Evolutionary conservation across 2,113 vertebrate genomes (phyloP), one percentile per base, ranked within the genome.

Genomic region (Proteles cristata): DNA sequence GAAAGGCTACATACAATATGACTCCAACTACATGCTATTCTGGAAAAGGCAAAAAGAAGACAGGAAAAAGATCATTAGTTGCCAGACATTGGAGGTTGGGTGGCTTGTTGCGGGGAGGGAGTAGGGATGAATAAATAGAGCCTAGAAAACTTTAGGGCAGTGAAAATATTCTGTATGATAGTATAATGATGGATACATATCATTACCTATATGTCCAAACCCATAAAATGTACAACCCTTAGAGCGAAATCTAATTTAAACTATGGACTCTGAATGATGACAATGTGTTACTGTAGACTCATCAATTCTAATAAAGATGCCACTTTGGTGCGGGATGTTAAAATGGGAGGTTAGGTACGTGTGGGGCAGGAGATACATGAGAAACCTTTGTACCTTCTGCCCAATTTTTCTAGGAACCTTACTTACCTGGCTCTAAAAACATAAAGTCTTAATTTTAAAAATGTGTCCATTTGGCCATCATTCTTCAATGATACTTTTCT

Each of bases 401-500:
- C 53, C 66, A 71, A 8, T 45, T 71, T 83, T 83, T 73, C 77
- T 61, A 39, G 73, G 66, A 92, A n/a, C 3, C 39, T 83, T 28
- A 73, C 35, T 39, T 39, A 83, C 1, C 71, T 39, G 39, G 23
- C 79, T 69, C 12, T 63, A 73, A 61, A 83, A 17, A 81, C 69
- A 66, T 50, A 39, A 53, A n/a, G 19, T n/a, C 77, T 82, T 69
- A 15, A 58, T 66, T 66, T 66, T 66, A 39, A 25, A 82, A 66
- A 66, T 53, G 11, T 87, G 81, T 87, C 53, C 14, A 92, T 82
- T 88, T 53, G 89, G 21, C n/a, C 23, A 31, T 88, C n/a, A 87
- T 82, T 88, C 69, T 61, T 84, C 90, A 69, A 84, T 84, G 6
- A 61, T 63, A 69, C 68, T 89, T 93, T 69, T 50, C 50, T 92